These are phyloP conservation scores for Calcarius lapponicus DNA, from an alignment of 2,797 vertebrate species.

Conservation along the genomic window DNA sequence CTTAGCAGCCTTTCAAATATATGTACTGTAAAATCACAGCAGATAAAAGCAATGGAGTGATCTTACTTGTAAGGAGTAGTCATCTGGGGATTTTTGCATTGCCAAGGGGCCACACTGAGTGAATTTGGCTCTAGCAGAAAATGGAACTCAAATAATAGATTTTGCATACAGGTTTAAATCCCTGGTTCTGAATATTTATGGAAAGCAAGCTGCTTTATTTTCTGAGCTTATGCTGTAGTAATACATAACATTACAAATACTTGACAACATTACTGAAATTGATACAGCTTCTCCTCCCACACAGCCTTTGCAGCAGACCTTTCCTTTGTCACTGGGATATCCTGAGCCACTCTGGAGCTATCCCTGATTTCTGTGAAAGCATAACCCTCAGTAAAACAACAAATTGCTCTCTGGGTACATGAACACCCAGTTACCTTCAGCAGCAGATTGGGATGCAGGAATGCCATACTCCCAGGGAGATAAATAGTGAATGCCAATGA, in stretches of 20 bases:
- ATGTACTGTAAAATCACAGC: neutral
- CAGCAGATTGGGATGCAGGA: neutral
- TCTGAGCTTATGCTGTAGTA: neutral
- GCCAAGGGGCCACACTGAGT: neutral
- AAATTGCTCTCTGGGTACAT: neutral
- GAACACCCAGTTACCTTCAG: neutral
- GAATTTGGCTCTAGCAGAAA: neutral
- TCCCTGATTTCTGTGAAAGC: neutral
- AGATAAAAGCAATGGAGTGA: neutral
- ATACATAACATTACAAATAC: neutral
- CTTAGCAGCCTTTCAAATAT: neutral
- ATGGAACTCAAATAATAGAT: neutral
- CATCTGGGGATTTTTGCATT: neutral
- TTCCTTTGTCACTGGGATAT: neutral
- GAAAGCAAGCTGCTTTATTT: neutral
- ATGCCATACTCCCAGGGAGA: neutral
- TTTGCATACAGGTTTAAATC: neutral
- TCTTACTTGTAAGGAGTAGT: neutral
- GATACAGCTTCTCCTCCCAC: neutral
- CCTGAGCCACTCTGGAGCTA: neutral
- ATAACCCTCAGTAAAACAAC: neutral
- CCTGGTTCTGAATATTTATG: neutral
- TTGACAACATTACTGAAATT: neutral
- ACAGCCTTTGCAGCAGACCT: neutral
- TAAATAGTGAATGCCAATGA: neutral